Conservation (phyloP, 1,140 invertebrate genomes). For the Ditylenchus dipsaci region DNA sequence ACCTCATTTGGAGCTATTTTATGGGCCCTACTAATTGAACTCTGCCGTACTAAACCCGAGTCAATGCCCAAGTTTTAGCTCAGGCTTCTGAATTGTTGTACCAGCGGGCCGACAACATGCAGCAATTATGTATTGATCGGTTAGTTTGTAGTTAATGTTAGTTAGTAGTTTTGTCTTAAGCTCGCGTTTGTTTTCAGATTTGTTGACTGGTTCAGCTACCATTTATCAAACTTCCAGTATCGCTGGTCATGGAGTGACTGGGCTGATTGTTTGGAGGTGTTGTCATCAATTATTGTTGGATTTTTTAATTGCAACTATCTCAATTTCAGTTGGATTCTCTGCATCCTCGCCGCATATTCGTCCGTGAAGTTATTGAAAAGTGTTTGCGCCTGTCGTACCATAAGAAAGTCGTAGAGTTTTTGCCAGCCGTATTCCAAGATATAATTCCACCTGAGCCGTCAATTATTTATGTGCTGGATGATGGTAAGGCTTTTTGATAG, state of each 20-base stretch:
- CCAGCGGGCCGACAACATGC: slow-evolving; percentile 91
- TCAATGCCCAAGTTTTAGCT: slow-evolving; percentile 94
- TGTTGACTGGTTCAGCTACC: slow-evolving; percentile 94
- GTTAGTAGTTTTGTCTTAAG: not conserved
- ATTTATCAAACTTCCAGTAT: slow-evolving; percentile 98
- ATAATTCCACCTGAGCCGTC: slow-evolving; percentile 71
- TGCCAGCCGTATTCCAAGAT: slow-evolving; percentile 78
- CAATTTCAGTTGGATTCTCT: slow-evolving; percentile 74
- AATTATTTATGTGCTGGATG: slow-evolving; percentile 62
- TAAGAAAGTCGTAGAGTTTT: slow-evolving; percentile 82
- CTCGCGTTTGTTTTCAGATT: slow-evolving; percentile 65
- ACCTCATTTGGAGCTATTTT: slow-evolving; percentile 82
- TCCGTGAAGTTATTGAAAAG: slow-evolving; percentile 83
- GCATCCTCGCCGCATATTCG: slow-evolving; percentile 90
- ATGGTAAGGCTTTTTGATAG: slow-evolving; percentile 48
- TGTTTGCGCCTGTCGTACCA: slow-evolving; percentile 91
- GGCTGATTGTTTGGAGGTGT: slow-evolving; percentile 58
- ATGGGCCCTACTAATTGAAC: slow-evolving; percentile 91
- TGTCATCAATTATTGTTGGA: not conserved
- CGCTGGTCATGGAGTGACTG: slow-evolving; percentile 87
- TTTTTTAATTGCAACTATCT: slow-evolving; percentile 75
- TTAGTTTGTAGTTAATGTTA: slow-evolving; percentile 46
- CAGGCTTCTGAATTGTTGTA: slow-evolving; percentile 96
- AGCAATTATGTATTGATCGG: slow-evolving; percentile 89
- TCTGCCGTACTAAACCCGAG: slow-evolving; percentile 91